Evolutionary conservation across 2,113 vertebrate species (phyloP).

Genomic region (Callospermophilus lateralis): DNA sequence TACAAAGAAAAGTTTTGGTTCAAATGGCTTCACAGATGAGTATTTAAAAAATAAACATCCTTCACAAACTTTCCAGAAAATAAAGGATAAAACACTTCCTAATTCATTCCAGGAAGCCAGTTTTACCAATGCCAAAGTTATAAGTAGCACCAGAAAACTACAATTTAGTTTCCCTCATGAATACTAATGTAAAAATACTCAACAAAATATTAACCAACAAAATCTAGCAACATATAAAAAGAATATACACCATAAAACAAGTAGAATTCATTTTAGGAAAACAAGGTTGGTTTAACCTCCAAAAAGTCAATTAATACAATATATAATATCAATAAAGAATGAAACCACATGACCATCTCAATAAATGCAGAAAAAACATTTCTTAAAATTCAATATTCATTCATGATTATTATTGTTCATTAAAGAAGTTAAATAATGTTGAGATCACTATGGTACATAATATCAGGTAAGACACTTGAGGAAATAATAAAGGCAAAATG

Average conservation of each 20-base stretch:
- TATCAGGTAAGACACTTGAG: too few relatives aligned
- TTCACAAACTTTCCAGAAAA: too few relatives aligned
- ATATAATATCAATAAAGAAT: not conserved
- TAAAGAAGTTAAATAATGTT: not conserved
- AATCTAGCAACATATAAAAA: not conserved
- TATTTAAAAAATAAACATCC: not conserved
- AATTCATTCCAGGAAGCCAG: too few relatives aligned
- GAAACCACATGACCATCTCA: not conserved
- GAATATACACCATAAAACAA: not conserved
- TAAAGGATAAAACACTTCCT: too few relatives aligned
- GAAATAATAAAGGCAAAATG: not conserved
- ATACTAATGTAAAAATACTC: not conserved
- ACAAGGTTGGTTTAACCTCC: not conserved
- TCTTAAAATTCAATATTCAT: slow-evolving; percentile 2
- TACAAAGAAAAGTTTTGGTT: not conserved
- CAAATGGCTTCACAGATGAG: not conserved
- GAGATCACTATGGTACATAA: not conserved
- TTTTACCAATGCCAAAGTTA: too few relatives aligned
- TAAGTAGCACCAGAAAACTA: too few relatives aligned
- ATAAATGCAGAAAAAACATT: not conserved
- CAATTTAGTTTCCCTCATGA: not conserved
- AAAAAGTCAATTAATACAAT: not conserved
- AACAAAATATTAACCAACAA: not conserved
- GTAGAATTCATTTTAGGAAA: not conserved
- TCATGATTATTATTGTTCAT: not conserved